Evolutionary conservation across 2,113 vertebrate genomes (phyloP), one percentile per base, ranked within the genome.

Genomic region (Amia ocellicauda): DNA sequence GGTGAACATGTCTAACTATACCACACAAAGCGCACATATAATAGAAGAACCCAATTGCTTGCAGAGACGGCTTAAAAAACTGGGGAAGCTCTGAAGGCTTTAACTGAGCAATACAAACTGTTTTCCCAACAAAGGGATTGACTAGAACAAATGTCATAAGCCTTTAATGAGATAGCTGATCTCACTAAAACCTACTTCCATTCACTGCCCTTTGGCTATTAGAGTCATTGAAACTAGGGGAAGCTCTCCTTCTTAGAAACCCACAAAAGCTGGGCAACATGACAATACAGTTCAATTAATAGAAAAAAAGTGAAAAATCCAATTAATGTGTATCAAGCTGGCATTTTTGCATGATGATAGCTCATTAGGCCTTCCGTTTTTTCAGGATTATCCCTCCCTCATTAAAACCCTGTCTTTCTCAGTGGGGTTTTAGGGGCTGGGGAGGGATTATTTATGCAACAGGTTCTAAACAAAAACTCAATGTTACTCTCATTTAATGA

Each of bases 121-220:
- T 92, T 93, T 91, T 89, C 87, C 80, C 81, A 88, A 92, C 91
- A 93, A 92, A 92, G 85, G 90, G 87, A 86, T 85, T 83, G 84
- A 85, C 85, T 88, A 85, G 86, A 91, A 90, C 89, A 91, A 93
- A 92, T 90, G 91, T 87, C 86, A 89, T 92, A 93, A 94, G 90
- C 92, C 89, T 87, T 91, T 94, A 94, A 93, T 93, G 91, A 93
- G 92, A 91, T 89, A 88, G 87, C 91, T 91, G 88, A 92, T 92
- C 90, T 89, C 83, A 85, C 87, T 88, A 80, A 87, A 76, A 74
- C 81, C 79, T 69, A 73, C 83, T 88, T 90, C 89, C 83, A 83
- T 88, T 91, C 86, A 90, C 81, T 78, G 83, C 83, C 86, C 82
- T 80, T 67, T 58, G 74, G 83, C 86, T 67, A 70, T 81, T 81